Evolutionary conservation across 1,140 invertebrate species (phyloP).

Genomic region (Hyposmocoma kahamanoa): DNA sequence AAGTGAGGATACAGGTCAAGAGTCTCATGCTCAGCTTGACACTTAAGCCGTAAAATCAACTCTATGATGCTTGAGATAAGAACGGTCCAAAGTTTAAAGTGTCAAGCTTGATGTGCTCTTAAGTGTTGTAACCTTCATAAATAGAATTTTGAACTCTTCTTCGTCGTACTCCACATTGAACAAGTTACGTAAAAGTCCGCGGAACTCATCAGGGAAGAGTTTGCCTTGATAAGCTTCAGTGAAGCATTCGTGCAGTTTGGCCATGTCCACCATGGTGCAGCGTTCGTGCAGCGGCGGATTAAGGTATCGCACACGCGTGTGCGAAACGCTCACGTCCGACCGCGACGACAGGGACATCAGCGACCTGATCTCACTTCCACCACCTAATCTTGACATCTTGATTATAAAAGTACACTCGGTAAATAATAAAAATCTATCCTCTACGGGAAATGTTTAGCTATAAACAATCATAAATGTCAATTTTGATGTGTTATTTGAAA

Average conservation of each 20-base stretch:
- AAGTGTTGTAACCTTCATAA: constrained; percentile 50
- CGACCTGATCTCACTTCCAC: neutral
- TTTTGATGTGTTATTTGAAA: too few species aligned
- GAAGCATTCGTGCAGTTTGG: constrained; percentile 54
- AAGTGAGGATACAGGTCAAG: neutral
- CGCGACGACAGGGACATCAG: neutral
- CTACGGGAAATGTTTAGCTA: too few species aligned
- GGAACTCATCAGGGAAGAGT: constrained; percentile 43
- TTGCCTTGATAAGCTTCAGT: constrained; percentile 36
- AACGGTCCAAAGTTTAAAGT: too few species aligned
- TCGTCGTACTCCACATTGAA: constrained; percentile 62
- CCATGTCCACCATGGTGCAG: constrained; percentile 50
- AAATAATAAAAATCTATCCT: too few species aligned
- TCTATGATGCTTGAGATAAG: too few species aligned
- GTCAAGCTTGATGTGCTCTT: too few species aligned
- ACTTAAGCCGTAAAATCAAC: too few species aligned
- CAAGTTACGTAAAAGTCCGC: constrained; percentile 34
- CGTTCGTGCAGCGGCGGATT: constrained; percentile 55
- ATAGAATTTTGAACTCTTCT: constrained; percentile 62
- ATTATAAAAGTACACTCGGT: neutral
- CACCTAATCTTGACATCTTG: neutral
- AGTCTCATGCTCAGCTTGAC: too few species aligned
- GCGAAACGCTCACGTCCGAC: neutral
- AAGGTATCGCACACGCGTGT: constrained; percentile 1
- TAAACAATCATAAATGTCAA: too few species aligned